These are phyloP conservation scores for Melieria picta DNA, from an alignment of 2,888 invertebrate genomes.

Conservation along the genomic window DNA sequence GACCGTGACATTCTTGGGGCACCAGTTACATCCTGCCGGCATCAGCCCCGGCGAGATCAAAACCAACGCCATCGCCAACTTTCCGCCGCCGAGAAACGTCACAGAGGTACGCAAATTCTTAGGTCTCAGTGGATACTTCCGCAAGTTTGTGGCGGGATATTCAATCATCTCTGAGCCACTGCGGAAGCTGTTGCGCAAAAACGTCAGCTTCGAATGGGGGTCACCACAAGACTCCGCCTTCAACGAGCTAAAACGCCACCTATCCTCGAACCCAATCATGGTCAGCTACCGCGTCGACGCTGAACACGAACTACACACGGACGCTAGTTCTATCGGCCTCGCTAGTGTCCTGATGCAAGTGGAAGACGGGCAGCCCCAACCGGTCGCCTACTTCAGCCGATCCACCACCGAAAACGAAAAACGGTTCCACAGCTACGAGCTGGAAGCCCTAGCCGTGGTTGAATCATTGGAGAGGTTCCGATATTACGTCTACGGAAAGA, in stretches of 20 bases:
- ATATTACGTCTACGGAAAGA: no score
- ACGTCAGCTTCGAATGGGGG: conserved; percentile 9
- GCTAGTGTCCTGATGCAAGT: conserved; percentile 5
- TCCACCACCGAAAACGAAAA: neutral
- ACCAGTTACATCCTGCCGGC: conserved; percentile 1
- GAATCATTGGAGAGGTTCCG: neutral
- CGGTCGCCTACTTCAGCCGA: conserved; percentile 6
- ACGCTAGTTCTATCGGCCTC: conserved; percentile 2
- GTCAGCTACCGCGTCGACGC: conserved; percentile 17
- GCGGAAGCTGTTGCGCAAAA: conserved; percentile 14
- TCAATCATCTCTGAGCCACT: conserved; percentile 13
- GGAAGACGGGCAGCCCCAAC: neutral
- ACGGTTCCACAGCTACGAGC: neutral
- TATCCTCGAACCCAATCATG: conserved; percentile 9
- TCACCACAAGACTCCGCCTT: neutral
- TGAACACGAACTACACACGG: conserved; percentile 5
- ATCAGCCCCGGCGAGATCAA: neutral
- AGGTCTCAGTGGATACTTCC: neutral
- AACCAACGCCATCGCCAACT: neutral
- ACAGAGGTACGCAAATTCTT: neutral
- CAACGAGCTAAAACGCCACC: neutral
- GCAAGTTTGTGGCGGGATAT: conserved; percentile 9
- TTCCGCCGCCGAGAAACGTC: neutral
- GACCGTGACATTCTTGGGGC: neutral
- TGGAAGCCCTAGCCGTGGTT: neutral